Conservation (phyloP, 2,888 invertebrate genomes). For the Scrobipalpa costella region DNA sequence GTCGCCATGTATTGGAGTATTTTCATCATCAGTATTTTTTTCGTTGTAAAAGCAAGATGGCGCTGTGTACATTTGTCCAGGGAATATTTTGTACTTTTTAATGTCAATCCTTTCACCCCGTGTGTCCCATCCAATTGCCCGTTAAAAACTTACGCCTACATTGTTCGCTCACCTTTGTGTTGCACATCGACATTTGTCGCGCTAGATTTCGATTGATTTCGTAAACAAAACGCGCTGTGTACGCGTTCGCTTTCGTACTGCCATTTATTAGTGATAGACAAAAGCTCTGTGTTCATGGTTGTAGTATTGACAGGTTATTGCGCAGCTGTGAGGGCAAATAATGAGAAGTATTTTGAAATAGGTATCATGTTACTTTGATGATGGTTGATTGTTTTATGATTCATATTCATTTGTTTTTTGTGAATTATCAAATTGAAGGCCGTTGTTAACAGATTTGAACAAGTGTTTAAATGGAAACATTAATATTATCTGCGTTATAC, state of each 20-base stretch:
- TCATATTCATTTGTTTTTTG: too few species aligned
- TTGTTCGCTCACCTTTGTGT: constrained; percentile 64
- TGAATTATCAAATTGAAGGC: too few species aligned
- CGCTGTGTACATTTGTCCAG: too few species aligned
- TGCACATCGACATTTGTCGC: constrained; percentile 67
- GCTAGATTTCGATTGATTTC: constrained; percentile 72
- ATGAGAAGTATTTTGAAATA: constrained; percentile 4
- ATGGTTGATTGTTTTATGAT: background rate
- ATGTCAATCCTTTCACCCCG: constrained; percentile 31
- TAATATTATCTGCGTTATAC: too few species aligned
- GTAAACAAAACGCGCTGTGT: constrained; percentile 71
- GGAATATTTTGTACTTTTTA: too few species aligned
- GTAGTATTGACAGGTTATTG: constrained; percentile 54
- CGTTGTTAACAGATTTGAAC: too few species aligned
- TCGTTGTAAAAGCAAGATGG: too few species aligned
- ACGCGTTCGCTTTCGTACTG: constrained; percentile 56
- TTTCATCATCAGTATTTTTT: too few species aligned
- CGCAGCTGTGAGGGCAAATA: constrained; percentile 35
- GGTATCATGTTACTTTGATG: constrained; percentile 15
- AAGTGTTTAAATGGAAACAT: too few species aligned
- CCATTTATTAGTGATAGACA: constrained; percentile 61
- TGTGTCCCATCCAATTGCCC: constrained; percentile 44
- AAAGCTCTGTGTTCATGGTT: constrained; percentile 35
- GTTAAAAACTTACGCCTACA: constrained; percentile 60
- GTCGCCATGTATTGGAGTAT: too few species aligned